These are phyloP conservation scores for Plectus sambesii DNA, from an alignment of 1,140 invertebrate species.

Conservation along the genomic window DNA sequence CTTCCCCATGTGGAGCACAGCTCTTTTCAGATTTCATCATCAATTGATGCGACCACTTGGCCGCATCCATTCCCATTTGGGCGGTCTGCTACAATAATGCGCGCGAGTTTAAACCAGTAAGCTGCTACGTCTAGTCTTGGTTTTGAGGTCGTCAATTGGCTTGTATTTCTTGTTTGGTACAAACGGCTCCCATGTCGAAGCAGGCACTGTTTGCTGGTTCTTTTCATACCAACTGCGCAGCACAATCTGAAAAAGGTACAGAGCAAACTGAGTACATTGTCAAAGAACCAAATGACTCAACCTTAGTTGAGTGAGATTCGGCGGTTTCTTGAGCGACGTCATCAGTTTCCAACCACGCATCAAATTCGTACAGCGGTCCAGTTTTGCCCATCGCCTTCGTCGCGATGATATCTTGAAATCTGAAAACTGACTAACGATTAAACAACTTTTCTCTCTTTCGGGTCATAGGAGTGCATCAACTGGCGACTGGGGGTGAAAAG, in stretches of 20 bases:
- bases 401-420: conserved; percentile 98
- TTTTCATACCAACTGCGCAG: conserved; percentile 87
- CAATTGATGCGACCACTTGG: too few species aligned
- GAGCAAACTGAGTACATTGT: too few species aligned
- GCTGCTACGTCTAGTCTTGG: too few species aligned
- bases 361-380: conserved; percentile 92
- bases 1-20: too few species aligned
- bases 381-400: conserved; percentile 91
- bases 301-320: conserved; percentile 58
- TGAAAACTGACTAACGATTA: conserved; percentile 46
- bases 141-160: conserved; percentile 50
- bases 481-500: too few species aligned
- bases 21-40: too few species aligned
- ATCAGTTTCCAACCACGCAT: conserved; percentile 89
- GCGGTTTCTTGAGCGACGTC: conserved; percentile 94
- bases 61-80: too few species aligned
- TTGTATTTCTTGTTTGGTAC: conserved; percentile 96
- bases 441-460: too few species aligned
- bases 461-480: too few species aligned
- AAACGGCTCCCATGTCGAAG: conserved; percentile 96
- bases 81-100: too few species aligned
- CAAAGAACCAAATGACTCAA: conserved; percentile 15
- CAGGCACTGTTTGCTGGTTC: conserved; percentile 99
- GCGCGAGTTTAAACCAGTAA: too few species aligned
- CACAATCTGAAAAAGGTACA: conserved; percentile 67